Percentiles rank a stretch among this genome's conserved stretches.
These are phyloP conservation scores for Spinibarbus caldwelli DNA, from an alignment of 2,797 vertebrate species.

Conservation along the genomic window DNA sequence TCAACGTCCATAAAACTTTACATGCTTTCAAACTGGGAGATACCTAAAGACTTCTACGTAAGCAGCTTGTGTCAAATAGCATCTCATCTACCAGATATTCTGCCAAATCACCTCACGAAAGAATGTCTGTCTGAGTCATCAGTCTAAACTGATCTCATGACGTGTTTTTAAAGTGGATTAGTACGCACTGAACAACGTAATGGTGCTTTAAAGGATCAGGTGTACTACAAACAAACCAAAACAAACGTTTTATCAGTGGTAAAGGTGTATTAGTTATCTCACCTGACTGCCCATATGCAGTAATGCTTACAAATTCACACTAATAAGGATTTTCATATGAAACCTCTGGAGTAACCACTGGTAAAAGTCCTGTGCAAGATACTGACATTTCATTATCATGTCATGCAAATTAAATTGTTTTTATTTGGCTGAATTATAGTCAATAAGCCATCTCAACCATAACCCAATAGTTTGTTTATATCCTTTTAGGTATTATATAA, in stretches of 20 bases:
- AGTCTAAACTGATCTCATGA: slow-evolving; percentile 37
- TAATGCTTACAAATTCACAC: slow-evolving; percentile 1
- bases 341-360: background rate
- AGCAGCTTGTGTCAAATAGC: slow-evolving; percentile 31
- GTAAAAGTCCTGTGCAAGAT: background rate
- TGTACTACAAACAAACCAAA: slow-evolving; percentile 12
- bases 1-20: slow-evolving; percentile 3
- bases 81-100: slow-evolving; percentile 23
- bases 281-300: background rate
- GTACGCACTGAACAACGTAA: background rate
- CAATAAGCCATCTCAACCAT: background rate
- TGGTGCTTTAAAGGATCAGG: background rate
- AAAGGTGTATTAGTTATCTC: slow-evolving; percentile 12
- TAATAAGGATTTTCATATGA: background rate
- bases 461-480: background rate
- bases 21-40: background rate
- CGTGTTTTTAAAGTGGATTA: slow-evolving; percentile 10
- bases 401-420: background rate
- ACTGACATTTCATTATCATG: background rate
- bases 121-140: slow-evolving; percentile 44
- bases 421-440: background rate
- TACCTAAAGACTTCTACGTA: slow-evolving; percentile 7
- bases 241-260: background rate
- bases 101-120: slow-evolving; percentile 24
- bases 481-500: background rate